Base-by-base conservation (phyloP, 2,797 vertebrate species). In the Schizopygopsis pylzovi region DNA sequence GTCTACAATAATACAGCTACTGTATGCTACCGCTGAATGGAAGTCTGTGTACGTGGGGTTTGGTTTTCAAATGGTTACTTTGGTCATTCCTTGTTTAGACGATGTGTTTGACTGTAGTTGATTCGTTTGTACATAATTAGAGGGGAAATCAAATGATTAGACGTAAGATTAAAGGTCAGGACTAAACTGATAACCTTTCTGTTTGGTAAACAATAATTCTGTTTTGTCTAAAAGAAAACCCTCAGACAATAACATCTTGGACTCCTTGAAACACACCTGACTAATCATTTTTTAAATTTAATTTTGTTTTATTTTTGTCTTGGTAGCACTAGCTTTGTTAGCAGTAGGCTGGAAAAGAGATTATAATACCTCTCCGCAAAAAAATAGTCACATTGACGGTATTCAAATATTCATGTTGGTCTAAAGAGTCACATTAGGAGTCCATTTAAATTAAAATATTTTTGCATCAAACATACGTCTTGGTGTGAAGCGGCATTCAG, bases 1-100 rank as follows among this genome's bases (percentile, higher is more conserved):
- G 4, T 33, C 41, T 45, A 45, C 75, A 83, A 90, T 89, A 91
- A 88, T 65, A 71, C 71, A 61, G 63, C 83, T 83, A 88, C 86
- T 89, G 88, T 89, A 85, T 47, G 41, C 77, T n/a, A 68, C 28
- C 28, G 10, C 41, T 87, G 82, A 85, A 86, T 82, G 83, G 79
- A 68, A 72, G 22, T 20, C 77, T 85, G 25, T 88, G 76, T 80
- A 28, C 10, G 22, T 85, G 86, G 43, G 56, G 33, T 85, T 68
- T 41, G 49, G 6, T 52, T 61, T 68, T 49, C 6, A 49, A 52
- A 59, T 4, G 43, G 56, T 33, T 49, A 71, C 68, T 59, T 83
- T 47, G 65, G 33, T 75, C 2, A 2, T 37, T 54, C 56, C 22
- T 78, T 73, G 82, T 47, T 83, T 83, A 28, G 75, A 77, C 79